phyloP scores from a whole-genome alignment of 2,888 invertebrate species.

The Clanis bilineata region DNA sequence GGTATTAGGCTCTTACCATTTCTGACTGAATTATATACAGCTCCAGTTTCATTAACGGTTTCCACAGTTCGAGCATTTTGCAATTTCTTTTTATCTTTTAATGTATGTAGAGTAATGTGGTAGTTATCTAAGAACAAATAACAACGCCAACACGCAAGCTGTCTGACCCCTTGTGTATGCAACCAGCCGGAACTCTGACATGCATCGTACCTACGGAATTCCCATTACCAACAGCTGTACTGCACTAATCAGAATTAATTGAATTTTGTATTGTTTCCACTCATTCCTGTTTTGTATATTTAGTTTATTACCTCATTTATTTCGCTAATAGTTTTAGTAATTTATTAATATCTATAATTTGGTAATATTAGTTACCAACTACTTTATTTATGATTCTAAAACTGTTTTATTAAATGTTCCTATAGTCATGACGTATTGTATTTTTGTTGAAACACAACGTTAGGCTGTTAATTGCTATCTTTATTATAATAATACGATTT shows the following conservation, averaged over 20 bases:
- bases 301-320: neutral
- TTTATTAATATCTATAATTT: neutral
- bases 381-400: neutral
- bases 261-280: conserved; percentile 29
- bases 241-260: conserved; percentile 36
- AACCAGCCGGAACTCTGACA: conserved; percentile 43
- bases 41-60: neutral
- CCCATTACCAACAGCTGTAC: conserved; percentile 33
- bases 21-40: neutral
- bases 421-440: neutral
- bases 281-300: neutral
- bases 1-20: neutral
- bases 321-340: neutral
- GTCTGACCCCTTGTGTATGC: conserved; percentile 23
- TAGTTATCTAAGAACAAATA: neutral
- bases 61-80: neutral
- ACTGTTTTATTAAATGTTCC: neutral
- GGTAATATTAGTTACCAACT: neutral
- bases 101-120: neutral
- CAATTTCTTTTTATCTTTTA: neutral
- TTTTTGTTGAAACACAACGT: neutral
- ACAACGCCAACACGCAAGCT: neutral
- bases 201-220: conserved; percentile 39
- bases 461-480: neutral
- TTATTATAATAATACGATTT: too few species aligned